phyloP scores from a whole-genome alignment of 2,113 vertebrate genomes.

The Agelaius tricolor region DNA sequence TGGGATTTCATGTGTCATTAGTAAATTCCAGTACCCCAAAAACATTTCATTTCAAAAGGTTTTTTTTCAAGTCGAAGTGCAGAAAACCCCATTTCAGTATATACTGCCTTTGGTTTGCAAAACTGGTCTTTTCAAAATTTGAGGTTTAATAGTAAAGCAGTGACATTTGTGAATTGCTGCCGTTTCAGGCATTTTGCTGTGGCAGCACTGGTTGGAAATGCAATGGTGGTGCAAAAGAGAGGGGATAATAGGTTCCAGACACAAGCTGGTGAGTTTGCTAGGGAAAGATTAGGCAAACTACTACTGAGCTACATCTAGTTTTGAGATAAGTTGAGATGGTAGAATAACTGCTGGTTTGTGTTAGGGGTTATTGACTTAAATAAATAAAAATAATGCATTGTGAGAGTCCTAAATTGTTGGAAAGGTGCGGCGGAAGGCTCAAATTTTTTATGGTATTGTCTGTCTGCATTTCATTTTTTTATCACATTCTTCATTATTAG shows the following conservation, averaged over 20 bases:
- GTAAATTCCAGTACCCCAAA: neutral
- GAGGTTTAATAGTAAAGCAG: neutral
- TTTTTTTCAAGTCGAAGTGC: neutral
- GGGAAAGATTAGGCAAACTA: neutral
- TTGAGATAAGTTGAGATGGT: neutral
- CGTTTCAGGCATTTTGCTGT: neutral
- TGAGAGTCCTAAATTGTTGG: neutral
- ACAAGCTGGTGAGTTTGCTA: neutral
- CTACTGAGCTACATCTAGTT: neutral
- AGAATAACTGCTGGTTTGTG: neutral
- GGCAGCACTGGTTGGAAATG: neutral
- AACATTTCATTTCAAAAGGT: neutral
- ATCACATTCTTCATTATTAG: neutral
- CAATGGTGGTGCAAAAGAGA: neutral
- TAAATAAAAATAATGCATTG: neutral
- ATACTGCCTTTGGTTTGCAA: neutral
- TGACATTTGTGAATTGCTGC: neutral
- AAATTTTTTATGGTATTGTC: neutral
- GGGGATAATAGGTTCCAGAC: neutral
- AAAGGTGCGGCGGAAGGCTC: neutral
- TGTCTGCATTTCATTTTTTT: neutral
- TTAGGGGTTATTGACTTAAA: neutral
- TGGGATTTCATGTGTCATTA: neutral
- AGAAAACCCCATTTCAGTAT: fast-evolving
- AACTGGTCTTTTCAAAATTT: neutral